A percentile compares a stretch with the other conserved stretches of the same genome.
These are phyloP conservation scores for Crypturellus undulatus DNA, from an alignment of 2,113 vertebrate genomes.

Conservation along the genomic window DNA sequence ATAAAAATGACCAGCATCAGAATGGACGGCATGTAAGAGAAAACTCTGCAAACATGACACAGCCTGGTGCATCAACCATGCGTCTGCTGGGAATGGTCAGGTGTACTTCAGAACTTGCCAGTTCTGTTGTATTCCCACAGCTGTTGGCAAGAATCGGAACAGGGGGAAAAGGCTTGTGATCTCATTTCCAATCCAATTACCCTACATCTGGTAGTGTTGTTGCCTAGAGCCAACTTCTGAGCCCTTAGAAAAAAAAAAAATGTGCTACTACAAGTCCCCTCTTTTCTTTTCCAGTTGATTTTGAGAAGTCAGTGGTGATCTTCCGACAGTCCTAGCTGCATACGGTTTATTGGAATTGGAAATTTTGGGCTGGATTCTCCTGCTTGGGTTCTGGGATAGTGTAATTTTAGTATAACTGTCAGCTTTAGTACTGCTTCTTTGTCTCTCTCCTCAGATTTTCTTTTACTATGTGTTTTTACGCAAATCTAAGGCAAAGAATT, in stretches of 20 bases:
- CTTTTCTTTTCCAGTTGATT: background rate
- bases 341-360: background rate
- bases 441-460: background rate
- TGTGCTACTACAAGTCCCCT: background rate
- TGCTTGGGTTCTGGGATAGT: background rate
- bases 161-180: conserved; percentile 41
- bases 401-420: background rate
- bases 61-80: background rate
- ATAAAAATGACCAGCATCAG: background rate
- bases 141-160: conserved; percentile 29
- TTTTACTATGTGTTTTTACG: background rate
- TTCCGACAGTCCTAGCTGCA: background rate
- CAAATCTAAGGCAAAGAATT: background rate
- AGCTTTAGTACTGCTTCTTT: background rate
- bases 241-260: background rate
- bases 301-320: background rate
- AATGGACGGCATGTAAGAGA: background rate
- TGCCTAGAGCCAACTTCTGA: background rate
- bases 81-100: conserved; percentile 13
- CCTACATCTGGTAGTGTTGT: background rate
- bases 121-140: conserved; percentile 9
- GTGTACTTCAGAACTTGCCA: conserved; percentile 28
- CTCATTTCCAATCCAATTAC: conserved; percentile 46
- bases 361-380: background rate
- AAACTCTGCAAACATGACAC: background rate